A percentile compares a stretch with the other conserved stretches of the same genome.
Conservation (phyloP, 2,113 vertebrate species). For the Lasiurus cinereus region DNA sequence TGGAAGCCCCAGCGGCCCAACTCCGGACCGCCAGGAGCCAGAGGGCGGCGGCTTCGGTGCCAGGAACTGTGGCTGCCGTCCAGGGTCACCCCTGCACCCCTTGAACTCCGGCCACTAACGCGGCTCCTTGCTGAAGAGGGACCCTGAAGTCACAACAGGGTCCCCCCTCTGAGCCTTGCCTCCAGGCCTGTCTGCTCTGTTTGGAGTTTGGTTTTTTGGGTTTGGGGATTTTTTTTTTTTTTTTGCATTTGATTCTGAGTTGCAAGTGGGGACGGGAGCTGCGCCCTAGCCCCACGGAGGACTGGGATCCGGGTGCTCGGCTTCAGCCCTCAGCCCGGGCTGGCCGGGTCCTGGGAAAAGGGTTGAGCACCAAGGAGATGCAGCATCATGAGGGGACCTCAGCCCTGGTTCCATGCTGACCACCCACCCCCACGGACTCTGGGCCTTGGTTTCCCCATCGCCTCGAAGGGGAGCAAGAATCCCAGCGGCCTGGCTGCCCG, state of each 20-base stretch:
- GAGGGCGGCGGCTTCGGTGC: constrained; percentile 51
- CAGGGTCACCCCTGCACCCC: constrained; percentile 44
- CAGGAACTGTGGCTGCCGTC: constrained; percentile 67
- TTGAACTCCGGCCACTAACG: not conserved
- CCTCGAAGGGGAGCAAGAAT: not conserved
- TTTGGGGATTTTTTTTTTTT: no score
- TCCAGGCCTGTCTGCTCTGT: not conserved
- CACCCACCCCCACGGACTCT: not conserved
- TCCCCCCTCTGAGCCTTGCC: not conserved
- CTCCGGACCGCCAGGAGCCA: constrained; percentile 53
- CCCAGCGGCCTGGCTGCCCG: not conserved
- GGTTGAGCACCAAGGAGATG: not conserved
- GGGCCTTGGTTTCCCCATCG: constrained; percentile 40
- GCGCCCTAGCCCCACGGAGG: not conserved
- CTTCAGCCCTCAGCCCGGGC: not conserved
- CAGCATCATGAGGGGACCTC: not conserved
- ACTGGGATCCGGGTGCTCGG: not conserved
- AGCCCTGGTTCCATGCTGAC: not conserved
- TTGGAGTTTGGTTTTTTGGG: not conserved
- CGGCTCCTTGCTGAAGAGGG: constrained; percentile 40
- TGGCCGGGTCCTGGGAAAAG: not conserved
- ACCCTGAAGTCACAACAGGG: constrained; percentile 1
- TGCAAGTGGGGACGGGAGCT: not conserved
- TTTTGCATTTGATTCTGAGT: not conserved
- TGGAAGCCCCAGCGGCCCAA: not conserved